These are phyloP conservation scores for Delia radicum DNA, from an alignment of 1,140 invertebrate genomes.

Conservation along the genomic window DNA sequence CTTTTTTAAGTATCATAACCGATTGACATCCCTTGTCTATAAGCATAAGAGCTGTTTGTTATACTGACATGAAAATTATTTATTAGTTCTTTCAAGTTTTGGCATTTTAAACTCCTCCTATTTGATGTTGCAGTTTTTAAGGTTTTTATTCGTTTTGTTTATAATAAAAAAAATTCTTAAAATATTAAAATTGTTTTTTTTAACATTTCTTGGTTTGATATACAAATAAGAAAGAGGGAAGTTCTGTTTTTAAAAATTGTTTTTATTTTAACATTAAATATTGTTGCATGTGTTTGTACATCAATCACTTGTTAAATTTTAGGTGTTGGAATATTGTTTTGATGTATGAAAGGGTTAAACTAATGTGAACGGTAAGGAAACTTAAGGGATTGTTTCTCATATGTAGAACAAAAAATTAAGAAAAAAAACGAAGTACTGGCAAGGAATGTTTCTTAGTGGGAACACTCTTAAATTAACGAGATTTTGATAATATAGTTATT, in stretches of 20 bases:
- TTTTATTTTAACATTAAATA: background rate
- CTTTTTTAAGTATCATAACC: no score
- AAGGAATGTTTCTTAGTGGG: no score
- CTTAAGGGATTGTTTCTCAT: no score
- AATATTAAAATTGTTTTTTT: background rate
- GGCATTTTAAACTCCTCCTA: background rate
- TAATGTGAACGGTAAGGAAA: no score
- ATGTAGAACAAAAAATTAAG: no score
- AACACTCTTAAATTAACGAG: no score
- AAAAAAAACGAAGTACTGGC: no score
- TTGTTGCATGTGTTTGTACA: background rate
- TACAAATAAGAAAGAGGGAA: background rate
- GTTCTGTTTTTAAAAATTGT: background rate
- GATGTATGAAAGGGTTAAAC: no score
- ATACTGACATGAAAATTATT: constrained; percentile 5
- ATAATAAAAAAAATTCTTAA: background rate
- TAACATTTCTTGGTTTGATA: background rate
- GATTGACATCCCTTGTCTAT: no score
- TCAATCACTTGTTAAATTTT: background rate
- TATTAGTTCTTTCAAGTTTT: constrained; percentile 2
- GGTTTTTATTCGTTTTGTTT: background rate
- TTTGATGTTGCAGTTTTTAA: background rate
- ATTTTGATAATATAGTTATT: no score
- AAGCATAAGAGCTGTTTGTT: background rate
- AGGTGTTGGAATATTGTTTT: background rate